Evolutionary conservation across 2,888 invertebrate genomes (phyloP).

Genomic region (Orchesellides sinensis): DNA sequence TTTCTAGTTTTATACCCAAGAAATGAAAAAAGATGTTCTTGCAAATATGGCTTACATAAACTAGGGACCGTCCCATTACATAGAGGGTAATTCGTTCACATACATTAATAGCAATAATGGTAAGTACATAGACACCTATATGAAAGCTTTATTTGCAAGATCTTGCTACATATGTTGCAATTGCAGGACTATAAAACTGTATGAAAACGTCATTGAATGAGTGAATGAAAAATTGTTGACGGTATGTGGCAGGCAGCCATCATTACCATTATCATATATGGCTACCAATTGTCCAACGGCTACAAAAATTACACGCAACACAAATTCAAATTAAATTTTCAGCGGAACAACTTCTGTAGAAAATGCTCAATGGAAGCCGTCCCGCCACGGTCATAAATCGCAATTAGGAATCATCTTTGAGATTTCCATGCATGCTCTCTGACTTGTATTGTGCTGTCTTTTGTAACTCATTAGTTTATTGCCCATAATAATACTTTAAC

Average conservation of each 20-base stretch:
- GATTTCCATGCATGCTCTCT: conserved; percentile 37
- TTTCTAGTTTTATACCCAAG: no score
- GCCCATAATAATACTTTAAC: conserved; percentile 57
- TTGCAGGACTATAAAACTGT: background rate
- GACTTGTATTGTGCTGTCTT: conserved; percentile 53
- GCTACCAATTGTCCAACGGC: conserved; percentile 59
- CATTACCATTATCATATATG: conserved; percentile 53
- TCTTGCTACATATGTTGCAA: no score
- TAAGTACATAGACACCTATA: no score
- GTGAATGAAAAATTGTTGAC: conserved; percentile 39
- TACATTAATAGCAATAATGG: no score
- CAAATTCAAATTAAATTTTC: conserved; percentile 64
- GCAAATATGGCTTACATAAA: no score
- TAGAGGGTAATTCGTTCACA: no score
- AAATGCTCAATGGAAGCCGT: conserved; percentile 59
- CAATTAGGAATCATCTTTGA: conserved; percentile 57
- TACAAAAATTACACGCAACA: conserved; percentile 61
- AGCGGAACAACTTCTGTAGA: conserved; percentile 63
- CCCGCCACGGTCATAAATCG: conserved; percentile 58
- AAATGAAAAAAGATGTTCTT: no score
- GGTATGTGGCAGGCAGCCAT: conserved; percentile 55
- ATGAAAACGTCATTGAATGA: background rate
- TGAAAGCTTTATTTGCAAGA: no score
- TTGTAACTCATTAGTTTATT: conserved; percentile 63
- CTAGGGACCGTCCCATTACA: no score